These are phyloP conservation scores for Sardina pilchardus DNA, from an alignment of 2,113 vertebrate species.

Conservation along the genomic window DNA sequence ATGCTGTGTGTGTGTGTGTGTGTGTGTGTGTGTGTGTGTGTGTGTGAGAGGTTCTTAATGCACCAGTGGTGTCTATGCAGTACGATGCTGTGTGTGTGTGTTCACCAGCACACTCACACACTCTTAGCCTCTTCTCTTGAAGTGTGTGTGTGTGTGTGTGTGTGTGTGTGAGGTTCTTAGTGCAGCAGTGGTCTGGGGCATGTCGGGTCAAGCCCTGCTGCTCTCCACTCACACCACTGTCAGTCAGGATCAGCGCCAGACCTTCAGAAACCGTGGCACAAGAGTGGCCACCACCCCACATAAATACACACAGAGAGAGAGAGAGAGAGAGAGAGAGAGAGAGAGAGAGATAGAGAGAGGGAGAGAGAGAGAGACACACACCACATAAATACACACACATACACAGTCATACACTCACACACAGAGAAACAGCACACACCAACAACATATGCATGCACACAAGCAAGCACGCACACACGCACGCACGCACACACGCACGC, in stretches of 20 bases:
- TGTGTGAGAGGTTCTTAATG: no score
- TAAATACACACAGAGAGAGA: neutral
- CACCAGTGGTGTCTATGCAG: no score
- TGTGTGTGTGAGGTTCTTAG: neutral
- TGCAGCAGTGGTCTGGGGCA: neutral
- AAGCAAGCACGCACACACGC: neutral
- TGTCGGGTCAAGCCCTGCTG: neutral
- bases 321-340: neutral
- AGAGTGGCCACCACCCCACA: neutral
- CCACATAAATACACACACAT: neutral
- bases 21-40: no score
- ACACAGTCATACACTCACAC: neutral
- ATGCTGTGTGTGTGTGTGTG: no score
- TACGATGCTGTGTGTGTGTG: no score
- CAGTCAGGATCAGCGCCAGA: neutral
- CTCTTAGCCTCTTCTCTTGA: no score
- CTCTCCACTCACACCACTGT: neutral
- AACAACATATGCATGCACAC: neutral
- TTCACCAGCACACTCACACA: neutral
- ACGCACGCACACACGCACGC: neutral
- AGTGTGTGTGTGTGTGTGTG: neutral
- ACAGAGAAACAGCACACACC: neutral
- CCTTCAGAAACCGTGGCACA: neutral
- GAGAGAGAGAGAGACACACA: no score
- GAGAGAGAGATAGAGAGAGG: no score